Conservation (phyloP, 2,113 vertebrate genomes). For the Pseudopodoces humilis region DNA sequence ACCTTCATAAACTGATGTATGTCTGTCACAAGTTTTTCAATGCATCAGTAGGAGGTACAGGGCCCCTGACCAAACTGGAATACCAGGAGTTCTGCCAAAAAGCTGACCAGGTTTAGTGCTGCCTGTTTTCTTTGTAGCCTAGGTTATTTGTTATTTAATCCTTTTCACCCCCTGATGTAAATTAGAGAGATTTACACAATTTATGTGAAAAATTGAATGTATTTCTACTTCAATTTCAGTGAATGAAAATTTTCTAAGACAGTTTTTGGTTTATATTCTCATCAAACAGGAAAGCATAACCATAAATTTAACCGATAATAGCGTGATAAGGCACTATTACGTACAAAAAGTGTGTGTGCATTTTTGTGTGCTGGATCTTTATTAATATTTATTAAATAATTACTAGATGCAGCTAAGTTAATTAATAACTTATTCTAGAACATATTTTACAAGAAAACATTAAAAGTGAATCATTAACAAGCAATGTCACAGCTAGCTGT, state of each 20-base stretch:
- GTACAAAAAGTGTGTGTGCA: neutral
- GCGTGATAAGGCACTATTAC: slow-evolving; percentile 35
- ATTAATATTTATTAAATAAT: slow-evolving; percentile 75
- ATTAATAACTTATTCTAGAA: slow-evolving; percentile 58
- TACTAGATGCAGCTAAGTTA: slow-evolving; percentile 44
- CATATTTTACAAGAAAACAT: slow-evolving; percentile 6
- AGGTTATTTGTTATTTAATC: neutral
- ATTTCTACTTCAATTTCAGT: slow-evolving; percentile 31
- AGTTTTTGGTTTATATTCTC: slow-evolving; percentile 53
- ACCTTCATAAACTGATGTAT: neutral
- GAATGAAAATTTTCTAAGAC: slow-evolving; percentile 45
- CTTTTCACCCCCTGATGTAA: neutral
- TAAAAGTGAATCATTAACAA: slow-evolving; percentile 51
- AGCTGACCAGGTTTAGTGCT: neutral
- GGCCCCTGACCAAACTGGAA: neutral
- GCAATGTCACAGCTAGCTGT: neutral
- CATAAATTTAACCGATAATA: slow-evolving; percentile 55
- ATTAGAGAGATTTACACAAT: neutral
- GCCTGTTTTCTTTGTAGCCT: neutral
- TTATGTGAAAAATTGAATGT: slow-evolving; percentile 6
- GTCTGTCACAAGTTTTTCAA: neutral
- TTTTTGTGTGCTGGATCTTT: neutral
- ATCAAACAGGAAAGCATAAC: slow-evolving; percentile 49
- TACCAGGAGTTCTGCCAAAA: neutral
- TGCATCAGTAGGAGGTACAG: neutral